These are phyloP conservation scores for Drosophila neonasuta DNA, from an alignment of 2,888 invertebrate species.

Conservation along the genomic window DNA sequence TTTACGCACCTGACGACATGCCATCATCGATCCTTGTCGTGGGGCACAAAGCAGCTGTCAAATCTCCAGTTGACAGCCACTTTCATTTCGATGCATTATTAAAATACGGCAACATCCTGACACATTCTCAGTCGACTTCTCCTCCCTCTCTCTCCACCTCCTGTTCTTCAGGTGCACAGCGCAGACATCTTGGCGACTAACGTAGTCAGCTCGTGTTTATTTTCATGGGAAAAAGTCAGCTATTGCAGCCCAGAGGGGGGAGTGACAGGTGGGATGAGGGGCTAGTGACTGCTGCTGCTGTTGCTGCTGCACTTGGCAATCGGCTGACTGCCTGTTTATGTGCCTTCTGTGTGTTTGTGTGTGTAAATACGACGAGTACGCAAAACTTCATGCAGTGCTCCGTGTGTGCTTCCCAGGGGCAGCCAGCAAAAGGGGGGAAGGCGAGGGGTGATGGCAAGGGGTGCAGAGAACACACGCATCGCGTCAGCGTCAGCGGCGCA, in stretches of 20 bases:
- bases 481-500: slow-evolving; percentile 69
- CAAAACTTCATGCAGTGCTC: slow-evolving; percentile 75
- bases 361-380: slow-evolving; percentile 73
- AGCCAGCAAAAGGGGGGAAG: neutral
- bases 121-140: slow-evolving; percentile 48
- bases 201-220: slow-evolving; percentile 68
- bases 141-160: neutral
- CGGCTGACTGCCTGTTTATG: slow-evolving; percentile 51
- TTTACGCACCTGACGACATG: slow-evolving; percentile 44
- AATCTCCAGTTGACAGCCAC: slow-evolving; percentile 77
- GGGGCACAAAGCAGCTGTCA: slow-evolving; percentile 72
- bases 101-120: slow-evolving; percentile 76
- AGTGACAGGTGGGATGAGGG: neutral
- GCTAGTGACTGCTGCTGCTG: slow-evolving; percentile 23
- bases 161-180: slow-evolving; percentile 58
- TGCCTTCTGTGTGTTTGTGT: slow-evolving; percentile 48
- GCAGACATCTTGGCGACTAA: slow-evolving; percentile 73
- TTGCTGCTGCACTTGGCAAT: slow-evolving; percentile 64
- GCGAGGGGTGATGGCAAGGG: neutral
- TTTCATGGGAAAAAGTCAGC: slow-evolving; percentile 75
- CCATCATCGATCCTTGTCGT: slow-evolving; percentile 75
- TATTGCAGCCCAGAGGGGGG: slow-evolving; percentile 5
- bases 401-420: neutral
- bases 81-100: slow-evolving; percentile 78
- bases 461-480: slow-evolving; percentile 72